These are phyloP conservation scores for Rallus limicola DNA, from an alignment of 2,113 vertebrate genomes.

Conservation along the genomic window DNA sequence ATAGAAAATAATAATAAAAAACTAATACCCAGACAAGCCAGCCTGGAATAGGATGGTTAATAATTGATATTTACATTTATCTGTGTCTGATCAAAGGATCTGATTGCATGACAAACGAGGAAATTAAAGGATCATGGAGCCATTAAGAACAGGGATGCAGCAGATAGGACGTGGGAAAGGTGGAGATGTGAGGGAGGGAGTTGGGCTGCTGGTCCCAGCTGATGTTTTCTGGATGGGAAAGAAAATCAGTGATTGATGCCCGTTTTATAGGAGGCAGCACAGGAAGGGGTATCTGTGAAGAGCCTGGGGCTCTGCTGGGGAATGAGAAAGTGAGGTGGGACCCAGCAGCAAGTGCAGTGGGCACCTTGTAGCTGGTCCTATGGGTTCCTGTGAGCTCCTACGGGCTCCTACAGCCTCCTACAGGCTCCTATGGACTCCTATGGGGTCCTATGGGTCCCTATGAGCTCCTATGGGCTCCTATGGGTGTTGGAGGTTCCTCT, in stretches of 20 bases:
- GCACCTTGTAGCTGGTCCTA: neutral
- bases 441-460: neutral
- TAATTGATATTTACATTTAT: constrained; percentile 70
- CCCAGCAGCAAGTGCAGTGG: fast-evolving
- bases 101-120: constrained; percentile 70
- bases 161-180: neutral
- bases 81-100: constrained; percentile 66
- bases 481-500: no score
- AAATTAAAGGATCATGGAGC: constrained; percentile 46
- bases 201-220: fast-evolving
- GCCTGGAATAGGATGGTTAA: constrained; percentile 52
- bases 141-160: constrained; percentile 41
- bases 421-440: neutral
- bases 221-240: fast-evolving
- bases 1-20: neutral
- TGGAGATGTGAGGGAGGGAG: fast-evolving
- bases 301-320: neutral
- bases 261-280: fast-evolving
- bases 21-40: neutral
- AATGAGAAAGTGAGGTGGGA: neutral
- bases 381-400: neutral
- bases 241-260: fast-evolving
- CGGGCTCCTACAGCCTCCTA: neutral
- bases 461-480: no score
- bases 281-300: neutral